These are phyloP conservation scores for Phymatocera aterrima DNA, from an alignment of 2,888 invertebrate genomes.

Conservation along the genomic window DNA sequence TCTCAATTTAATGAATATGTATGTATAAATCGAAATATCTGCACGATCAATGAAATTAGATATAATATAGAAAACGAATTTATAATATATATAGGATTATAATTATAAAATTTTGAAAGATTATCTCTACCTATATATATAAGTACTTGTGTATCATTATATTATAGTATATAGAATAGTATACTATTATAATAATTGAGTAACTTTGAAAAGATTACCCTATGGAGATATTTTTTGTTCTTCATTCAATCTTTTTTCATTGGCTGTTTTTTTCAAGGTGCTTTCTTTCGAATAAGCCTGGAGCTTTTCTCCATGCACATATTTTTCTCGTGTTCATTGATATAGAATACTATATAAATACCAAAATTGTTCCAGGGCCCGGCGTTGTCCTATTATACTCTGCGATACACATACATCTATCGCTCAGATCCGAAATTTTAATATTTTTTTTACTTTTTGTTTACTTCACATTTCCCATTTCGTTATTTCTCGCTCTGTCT, in stretches of 20 bases:
- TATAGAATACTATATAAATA: constrained; percentile 43
- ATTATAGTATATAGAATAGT: too few relatives aligned
- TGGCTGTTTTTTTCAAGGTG: constrained; percentile 50
- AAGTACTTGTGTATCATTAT: too few relatives aligned
- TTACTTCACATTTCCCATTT: background rate
- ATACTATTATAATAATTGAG: too few relatives aligned
- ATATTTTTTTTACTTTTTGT: background rate
- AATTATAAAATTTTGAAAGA: background rate
- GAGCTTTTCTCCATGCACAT: constrained; percentile 7
- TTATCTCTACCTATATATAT: too few relatives aligned
- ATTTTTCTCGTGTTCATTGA: constrained; percentile 11
- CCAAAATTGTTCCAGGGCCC: constrained; percentile 42
- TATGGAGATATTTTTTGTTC: too few relatives aligned
- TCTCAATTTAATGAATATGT: constrained; percentile 4
- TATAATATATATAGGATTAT: too few relatives aligned
- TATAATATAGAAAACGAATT: too few relatives aligned
- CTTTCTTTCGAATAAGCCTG: constrained; percentile 34
- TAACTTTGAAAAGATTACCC: too few relatives aligned
- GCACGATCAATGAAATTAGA: too few relatives aligned
- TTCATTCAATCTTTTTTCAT: background rate
- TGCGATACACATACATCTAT: constrained; percentile 17
- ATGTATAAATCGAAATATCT: background rate
- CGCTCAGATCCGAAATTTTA: background rate
- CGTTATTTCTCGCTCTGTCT: background rate
- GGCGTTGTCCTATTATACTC: constrained; percentile 36